Conservation (phyloP, 1,140 invertebrate species). For the Zaprionus camerounensis region DNA sequence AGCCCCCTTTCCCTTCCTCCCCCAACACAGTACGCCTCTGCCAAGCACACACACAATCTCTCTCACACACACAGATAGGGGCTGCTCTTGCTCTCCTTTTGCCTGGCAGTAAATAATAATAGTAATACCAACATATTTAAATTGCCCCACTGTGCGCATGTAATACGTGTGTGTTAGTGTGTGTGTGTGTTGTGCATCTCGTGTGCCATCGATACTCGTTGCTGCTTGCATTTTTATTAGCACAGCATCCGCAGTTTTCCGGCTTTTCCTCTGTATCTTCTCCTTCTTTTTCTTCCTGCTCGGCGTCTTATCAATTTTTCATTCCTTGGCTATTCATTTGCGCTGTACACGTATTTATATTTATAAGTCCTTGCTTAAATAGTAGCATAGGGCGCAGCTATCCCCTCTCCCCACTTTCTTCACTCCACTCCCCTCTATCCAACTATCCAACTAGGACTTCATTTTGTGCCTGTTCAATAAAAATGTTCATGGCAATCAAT, state of each 20-base stretch:
- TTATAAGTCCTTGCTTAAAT: constrained; percentile 37
- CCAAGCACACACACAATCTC: not conserved
- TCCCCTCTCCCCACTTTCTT: not conserved
- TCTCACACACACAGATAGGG: constrained; percentile 27
- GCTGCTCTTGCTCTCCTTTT: constrained; percentile 39
- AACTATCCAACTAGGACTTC: constrained; percentile 43
- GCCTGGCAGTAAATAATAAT: constrained; percentile 73
- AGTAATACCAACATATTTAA: constrained; percentile 68
- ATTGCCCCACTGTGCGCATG: constrained; percentile 44
- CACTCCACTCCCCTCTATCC: not conserved
- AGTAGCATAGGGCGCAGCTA: not conserved
- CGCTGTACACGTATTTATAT: constrained; percentile 38
- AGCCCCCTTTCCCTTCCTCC: not conserved
- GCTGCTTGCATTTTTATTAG: constrained; percentile 69
- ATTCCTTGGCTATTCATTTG: constrained; percentile 51
- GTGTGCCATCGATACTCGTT: constrained; percentile 54
- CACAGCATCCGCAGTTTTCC: constrained; percentile 32
- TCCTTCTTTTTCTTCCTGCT: constrained; percentile 14
- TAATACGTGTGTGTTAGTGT: constrained; percentile 20
- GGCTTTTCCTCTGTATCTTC: constrained; percentile 5
- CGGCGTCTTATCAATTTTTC: constrained; percentile 48
- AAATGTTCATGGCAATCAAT: constrained; percentile 74
- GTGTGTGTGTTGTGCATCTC: constrained; percentile 51
- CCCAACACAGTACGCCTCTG: not conserved
- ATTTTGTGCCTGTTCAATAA: constrained; percentile 54